phyloP scores from a whole-genome alignment of 2,888 invertebrate species.

The Netelia fuscicornis region DNA sequence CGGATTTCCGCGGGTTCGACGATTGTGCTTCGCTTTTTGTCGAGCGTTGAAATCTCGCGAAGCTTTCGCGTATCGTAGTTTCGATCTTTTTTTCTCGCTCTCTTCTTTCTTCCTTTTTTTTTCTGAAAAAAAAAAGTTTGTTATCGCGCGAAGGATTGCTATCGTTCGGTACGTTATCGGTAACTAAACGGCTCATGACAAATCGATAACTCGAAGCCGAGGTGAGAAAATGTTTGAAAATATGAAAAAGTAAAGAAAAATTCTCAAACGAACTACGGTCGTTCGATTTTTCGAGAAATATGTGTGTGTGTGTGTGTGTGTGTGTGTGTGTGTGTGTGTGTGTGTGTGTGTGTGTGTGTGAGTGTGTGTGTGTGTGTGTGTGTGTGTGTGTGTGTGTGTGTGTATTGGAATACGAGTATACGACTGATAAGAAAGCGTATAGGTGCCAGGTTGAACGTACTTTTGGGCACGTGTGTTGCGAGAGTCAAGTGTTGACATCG shows the following conservation, averaged over 20 bases:
- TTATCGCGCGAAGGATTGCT: not conserved
- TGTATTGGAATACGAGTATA: too few species aligned
- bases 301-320: not conserved
- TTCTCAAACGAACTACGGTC: constrained; percentile 55
- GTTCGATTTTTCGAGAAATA: constrained; percentile 45
- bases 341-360: not conserved
- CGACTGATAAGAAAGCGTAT: too few species aligned
- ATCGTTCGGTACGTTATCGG: too few species aligned
- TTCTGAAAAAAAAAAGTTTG: not conserved
- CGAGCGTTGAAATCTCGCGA: not conserved
- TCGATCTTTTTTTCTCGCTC: too few species aligned
- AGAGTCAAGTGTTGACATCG: constrained; percentile 62
- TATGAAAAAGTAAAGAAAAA: too few species aligned
- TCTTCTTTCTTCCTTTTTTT: not conserved
- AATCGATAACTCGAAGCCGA: not conserved
- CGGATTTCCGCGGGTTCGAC: not conserved
- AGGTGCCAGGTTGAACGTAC: constrained; percentile 24
- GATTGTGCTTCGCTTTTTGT: not conserved
- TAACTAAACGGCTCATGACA: too few species aligned
- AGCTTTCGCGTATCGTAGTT: not conserved
- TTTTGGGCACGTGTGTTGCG: constrained; percentile 40
- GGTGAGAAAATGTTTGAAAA: constrained; percentile 30
- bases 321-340: too few species aligned
- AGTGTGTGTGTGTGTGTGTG: not conserved
- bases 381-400: too few species aligned